These are phyloP conservation scores for Rhipidura dahli DNA, from an alignment of 2,113 vertebrate genomes.

Conservation along the genomic window DNA sequence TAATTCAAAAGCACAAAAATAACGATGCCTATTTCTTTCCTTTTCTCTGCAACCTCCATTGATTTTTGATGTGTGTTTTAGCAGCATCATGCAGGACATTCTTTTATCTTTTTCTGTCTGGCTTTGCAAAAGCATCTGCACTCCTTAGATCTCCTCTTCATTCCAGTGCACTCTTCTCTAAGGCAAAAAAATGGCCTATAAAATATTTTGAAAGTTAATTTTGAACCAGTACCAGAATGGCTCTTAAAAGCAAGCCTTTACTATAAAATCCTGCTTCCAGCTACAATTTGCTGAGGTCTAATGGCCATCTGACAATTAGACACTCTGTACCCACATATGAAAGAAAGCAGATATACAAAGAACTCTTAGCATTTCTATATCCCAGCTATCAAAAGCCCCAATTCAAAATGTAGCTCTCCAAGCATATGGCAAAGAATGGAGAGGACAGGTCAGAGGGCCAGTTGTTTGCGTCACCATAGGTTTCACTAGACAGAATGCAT, in stretches of 20 bases:
- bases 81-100: not conserved
- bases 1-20: not conserved
- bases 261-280: conserved; percentile 62
- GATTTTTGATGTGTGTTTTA: not conserved
- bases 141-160: not conserved
- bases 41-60: not conserved
- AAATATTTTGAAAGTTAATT: conserved; percentile 48
- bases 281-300: conserved; percentile 61
- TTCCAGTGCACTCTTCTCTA: conserved; percentile 38
- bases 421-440: conserved; percentile 43
- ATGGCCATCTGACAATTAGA: conserved; percentile 46
- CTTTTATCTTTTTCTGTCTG: not conserved
- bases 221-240: conserved; percentile 18
- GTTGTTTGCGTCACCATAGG: conserved; percentile 59
- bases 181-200: conserved; percentile 37
- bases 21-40: not conserved
- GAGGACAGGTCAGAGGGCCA: conserved; percentile 66
- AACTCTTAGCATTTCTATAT: conserved; percentile 14
- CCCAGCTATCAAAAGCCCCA: not conserved
- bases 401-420: conserved; percentile 16
- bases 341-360: conserved; percentile 13
- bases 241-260: conserved; percentile 53
- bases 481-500: conserved; percentile 72
- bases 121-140: not conserved
- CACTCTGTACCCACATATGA: not conserved